phyloP scores from a whole-genome alignment of 2,113 vertebrate species.

The Pelusios castaneus region DNA sequence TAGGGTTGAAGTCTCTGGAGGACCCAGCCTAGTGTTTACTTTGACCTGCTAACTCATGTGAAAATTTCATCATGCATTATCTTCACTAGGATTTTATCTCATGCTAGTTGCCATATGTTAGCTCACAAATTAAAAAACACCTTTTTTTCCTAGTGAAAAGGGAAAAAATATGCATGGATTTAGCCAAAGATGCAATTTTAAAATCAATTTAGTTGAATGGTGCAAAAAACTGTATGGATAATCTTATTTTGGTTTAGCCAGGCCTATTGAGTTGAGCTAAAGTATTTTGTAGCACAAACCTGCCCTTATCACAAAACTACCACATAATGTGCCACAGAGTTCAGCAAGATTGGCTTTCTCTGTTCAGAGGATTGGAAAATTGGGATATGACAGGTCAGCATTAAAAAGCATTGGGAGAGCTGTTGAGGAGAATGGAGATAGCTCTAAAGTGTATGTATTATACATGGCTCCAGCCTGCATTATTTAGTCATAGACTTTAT shows the following conservation, averaged over 20 bases:
- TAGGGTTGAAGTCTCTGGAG: neutral
- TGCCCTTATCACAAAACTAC: neutral
- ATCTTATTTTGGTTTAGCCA: neutral
- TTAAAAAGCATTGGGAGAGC: neutral
- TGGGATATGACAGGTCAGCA: neutral
- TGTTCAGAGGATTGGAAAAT: neutral
- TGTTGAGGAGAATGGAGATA: neutral
- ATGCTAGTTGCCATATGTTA: neutral
- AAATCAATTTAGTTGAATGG: neutral
- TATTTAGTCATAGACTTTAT: neutral
- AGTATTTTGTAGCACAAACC: neutral
- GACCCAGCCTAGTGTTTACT: neutral
- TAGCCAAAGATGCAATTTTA: neutral
- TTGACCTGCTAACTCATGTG: neutral
- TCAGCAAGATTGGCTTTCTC: neutral
- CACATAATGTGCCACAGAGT: neutral
- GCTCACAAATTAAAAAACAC: neutral
- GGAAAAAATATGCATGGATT: neutral
- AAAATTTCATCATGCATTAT: neutral
- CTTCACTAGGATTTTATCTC: neutral
- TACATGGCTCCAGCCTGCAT: neutral
- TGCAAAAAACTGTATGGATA: neutral
- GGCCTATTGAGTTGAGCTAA: neutral
- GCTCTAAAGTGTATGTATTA: neutral
- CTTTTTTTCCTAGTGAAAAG: neutral